phyloP scores from a whole-genome alignment of 2,888 invertebrate genomes.

The Melinaea marsaeus region DNA sequence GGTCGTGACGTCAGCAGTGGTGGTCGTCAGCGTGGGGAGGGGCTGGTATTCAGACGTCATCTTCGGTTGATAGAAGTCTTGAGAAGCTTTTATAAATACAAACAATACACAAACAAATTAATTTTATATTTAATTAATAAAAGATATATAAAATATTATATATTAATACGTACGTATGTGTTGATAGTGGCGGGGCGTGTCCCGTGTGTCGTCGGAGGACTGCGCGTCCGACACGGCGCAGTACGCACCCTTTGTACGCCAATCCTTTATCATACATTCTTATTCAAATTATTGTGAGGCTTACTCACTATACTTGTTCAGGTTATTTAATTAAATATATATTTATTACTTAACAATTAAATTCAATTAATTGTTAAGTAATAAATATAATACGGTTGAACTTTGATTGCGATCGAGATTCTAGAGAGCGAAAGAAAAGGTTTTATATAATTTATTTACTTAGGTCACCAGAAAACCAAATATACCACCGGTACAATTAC shows the following conservation, averaged over 20 bases:
- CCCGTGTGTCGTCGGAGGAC: conserved; percentile 58
- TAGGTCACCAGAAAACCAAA: too few species aligned
- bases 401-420: too few species aligned
- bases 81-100: not conserved
- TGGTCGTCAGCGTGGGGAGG: conserved; percentile 19
- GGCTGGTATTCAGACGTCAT: conserved; percentile 19
- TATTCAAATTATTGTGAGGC: too few species aligned
- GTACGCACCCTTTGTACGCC: conserved; percentile 70
- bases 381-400: too few species aligned
- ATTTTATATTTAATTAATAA: not conserved
- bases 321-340: too few species aligned
- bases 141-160: not conserved
- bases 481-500: too few species aligned
- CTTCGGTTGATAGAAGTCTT: conserved; percentile 11
- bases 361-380: too few species aligned
- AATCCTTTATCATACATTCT: conserved; percentile 46
- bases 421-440: too few species aligned
- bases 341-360: too few species aligned
- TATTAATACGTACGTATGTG: conserved; percentile 9
- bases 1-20: conserved; percentile 11
- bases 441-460: too few species aligned
- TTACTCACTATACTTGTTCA: too few species aligned
- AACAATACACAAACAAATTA: not conserved
- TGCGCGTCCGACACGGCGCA: conserved; percentile 60
- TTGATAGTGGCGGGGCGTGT: conserved; percentile 24